phyloP scores from a whole-genome alignment of 2,797 vertebrate genomes.

The Natrix natrix region DNA sequence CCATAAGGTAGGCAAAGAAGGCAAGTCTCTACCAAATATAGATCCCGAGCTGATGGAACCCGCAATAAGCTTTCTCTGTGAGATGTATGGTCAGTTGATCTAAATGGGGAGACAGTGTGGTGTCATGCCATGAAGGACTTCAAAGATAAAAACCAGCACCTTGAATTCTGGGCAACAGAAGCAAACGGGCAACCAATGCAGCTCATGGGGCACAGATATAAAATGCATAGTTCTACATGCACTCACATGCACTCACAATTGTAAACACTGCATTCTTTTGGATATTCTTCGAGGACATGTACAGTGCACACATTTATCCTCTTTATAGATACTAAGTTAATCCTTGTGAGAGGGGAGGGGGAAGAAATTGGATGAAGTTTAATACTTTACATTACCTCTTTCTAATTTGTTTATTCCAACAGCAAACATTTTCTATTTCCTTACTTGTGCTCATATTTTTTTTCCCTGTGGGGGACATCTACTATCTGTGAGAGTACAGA shows the following conservation, averaged over 20 bases:
- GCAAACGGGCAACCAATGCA: neutral
- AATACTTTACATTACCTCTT: neutral
- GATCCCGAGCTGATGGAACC: neutral
- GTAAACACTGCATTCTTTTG: neutral
- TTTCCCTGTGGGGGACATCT: neutral
- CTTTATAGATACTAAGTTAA: neutral
- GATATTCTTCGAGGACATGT: neutral
- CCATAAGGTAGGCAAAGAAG: neutral
- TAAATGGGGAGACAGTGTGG: neutral
- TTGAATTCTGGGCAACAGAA: neutral
- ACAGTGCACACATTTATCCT: neutral
- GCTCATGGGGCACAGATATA: neutral
- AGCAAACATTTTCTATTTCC: neutral
- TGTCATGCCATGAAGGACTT: neutral
- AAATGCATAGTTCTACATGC: neutral
- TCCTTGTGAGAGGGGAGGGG: neutral
- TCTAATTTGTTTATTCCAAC: neutral
- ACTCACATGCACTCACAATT: neutral
- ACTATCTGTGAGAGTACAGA: neutral
- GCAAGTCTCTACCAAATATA: neutral
- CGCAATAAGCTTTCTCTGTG: neutral
- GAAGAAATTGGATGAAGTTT: neutral
- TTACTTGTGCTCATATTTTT: neutral
- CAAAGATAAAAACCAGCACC: neutral
- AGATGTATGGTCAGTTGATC: neutral